Base-by-base conservation (phyloP, 2,113 vertebrate species). In the Gracilinanus agilis region DNA sequence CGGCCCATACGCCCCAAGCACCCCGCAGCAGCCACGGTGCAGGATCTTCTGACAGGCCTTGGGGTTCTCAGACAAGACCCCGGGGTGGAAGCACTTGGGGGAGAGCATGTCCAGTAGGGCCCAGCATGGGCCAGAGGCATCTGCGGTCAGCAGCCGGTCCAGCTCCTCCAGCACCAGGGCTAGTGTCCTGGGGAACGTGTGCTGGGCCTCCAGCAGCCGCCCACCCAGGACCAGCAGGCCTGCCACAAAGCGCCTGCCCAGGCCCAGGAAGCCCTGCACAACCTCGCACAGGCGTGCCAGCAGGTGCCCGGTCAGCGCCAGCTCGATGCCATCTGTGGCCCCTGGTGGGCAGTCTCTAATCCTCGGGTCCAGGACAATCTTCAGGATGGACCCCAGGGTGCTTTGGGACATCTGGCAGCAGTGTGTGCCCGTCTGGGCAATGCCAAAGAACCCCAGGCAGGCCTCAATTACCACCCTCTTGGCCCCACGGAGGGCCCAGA, bases 401-500 rank as follows among this genome's bases (percentile, higher is more conserved):
- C 97, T 98, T 67, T 98, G 98, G 92, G 98, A 98, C 93, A 99
- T 98, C 89, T 98, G 98, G 75, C 98, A 98, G 88, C 96, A 95
- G 88, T 49, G 94, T 89, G 96, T 97, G 92, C 98, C 98, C 56
- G 96, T 96, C 75, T 97, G 98, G 21, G 97, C 97, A 94, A 99
- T 97, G n/a, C 98, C 98, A 97, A 98, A 99, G 97, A 99, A 99
- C 58, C 98, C 98, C 89, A 98, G 98, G 97, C 98, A 99, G 44
- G 98, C 98, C 67, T 98, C 99, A 55, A 99, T 98, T 98, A 98
- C 98, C 90, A 99, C 98, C 93, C 98, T 99, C 94, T 99, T 98
- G 0, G 97, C 98, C 98, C n/a, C 97, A 98, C 53, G 97, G 56
- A 99, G 97, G 27, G 96, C 96, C 1, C 91, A 98, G 67, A 98